Base-by-base conservation (phyloP, 1,140 invertebrate species). In the Temnothorax nylanderi region DNA sequence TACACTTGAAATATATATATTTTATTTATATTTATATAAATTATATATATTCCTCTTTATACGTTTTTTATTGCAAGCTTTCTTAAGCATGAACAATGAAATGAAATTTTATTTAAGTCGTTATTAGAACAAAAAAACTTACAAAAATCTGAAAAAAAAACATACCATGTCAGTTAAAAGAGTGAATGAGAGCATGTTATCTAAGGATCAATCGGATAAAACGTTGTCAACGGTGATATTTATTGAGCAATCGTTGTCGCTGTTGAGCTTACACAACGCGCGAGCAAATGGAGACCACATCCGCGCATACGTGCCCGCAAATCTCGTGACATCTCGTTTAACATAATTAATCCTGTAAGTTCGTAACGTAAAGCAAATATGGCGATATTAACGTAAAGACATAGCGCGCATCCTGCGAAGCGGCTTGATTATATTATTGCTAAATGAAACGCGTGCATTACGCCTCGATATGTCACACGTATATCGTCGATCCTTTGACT, bases 161-260 rank as follows among this genome's bases (percentile, higher is more conserved):
- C 13, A 8, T 10, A 32, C 18, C 41, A 21, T 75, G 80, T 75
- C 80, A 84, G 69, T 84, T 75, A 84, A 84, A 71, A 74, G 41
- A 60, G n/a, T 26, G 44, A 49, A 74, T 49, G 41, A 49, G 26
- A 75, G 21, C 51, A 26, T 56, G 13, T 81, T 71, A 49, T 81
- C 21, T 71, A 60, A 60, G 3, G 41, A 7, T 60, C 47, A 74
- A 75, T 84, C 34, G 32, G 32, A 76, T 65, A 37, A 51, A 88
- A 62, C 37, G 26, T 82, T 77, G 64, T 49, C 26, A 49, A 56
- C 67, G 58, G 44, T 76, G 62, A 75, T 74, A 81, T 65, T 82
- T 47, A 47, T 89, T 90, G 88, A 90, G 77, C 88, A 90, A 90
- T 51, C 49, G 13, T 86, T 72, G 69, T 89, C 87, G 64, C 88